Evolutionary conservation across 2,888 invertebrate species (phyloP), one percentile per base, ranked within the genome.

Genomic region (Chrysomela aeneicollis): DNA sequence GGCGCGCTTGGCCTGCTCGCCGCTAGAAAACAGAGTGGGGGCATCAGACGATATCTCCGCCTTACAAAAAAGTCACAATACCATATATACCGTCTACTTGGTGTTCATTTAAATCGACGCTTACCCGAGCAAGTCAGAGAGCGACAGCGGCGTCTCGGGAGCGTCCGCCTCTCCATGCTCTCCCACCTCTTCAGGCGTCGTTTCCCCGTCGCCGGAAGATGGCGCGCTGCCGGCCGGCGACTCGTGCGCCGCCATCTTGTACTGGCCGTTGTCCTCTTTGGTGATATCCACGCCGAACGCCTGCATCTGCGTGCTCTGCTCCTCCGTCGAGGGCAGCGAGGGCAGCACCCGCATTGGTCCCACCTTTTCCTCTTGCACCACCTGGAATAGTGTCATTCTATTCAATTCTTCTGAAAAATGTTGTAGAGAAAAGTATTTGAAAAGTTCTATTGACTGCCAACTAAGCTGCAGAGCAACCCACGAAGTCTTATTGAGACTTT

Each of bases 251-350:
- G 90, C 89, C 77, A 92, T 86, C 81, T 92, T 92, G 69, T 77
- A 89, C 88, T 92, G 92, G 67, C 92, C 92, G 70, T 88, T 90
- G 76, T 93, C 93, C 80, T 93, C 93, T 79, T 93, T 93, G 52
- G 90, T 90, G 74, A 91, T 90, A 73, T 93, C 93, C 81, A 91
- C 81, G 55, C 92, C 92, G 79, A 92, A 92, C 0, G 92, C 91
- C 66, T 92, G 92, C 12, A 92, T 89, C 61, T 75, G 76, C 69
- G 87, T 82, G 3, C 89, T 90, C 0, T 91, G 89, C 76, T 93
- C 93, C 2, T 87, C 85, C 0, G 92, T 88, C 0, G 93, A 87
- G 0, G 94, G 93, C 55, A 93, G 79, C 0, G 92, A 91, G 10
- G 92, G 90, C 60, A 93, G 82, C 74, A 90, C 87, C 69, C 91